Base-by-base conservation (phyloP, 2,113 vertebrate genomes). In the Plecotus auritus region DNA sequence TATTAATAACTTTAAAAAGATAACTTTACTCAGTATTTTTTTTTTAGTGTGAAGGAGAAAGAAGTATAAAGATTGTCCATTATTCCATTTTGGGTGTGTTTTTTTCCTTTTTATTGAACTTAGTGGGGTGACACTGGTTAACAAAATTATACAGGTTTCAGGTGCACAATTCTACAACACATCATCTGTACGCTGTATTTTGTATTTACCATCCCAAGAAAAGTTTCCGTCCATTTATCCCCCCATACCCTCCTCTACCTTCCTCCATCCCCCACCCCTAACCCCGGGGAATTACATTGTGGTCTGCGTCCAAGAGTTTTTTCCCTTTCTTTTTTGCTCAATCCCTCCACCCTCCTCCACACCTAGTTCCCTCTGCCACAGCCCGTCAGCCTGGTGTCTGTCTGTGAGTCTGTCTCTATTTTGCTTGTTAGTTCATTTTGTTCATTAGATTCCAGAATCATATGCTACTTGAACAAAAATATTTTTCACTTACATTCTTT, bases 401-500 rank as follows among this genome's bases (percentile, higher is more conserved):
- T 64, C 61, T 66, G 28, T 32, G 30, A 67, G 32, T 67, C 14
- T 66, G 64, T 66, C 64, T 16, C 61, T 66, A n/a, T 67, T 67
- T 67, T 17, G 64, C 64, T 67, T 67, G 32, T 67, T 67, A 67
- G 32, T 67, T n/a, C 64, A 67, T 67, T 67, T n/a, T 67, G 32
- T 67, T 67, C 64, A 67, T 67, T 67, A 67, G 64, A 8, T 67
- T n/a, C 30, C 30, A 67, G 32, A 67, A 67, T 67, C 64, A n/a
- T n/a, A n/a, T n/a, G 64, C 14, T 67, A 67, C 32, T 67, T 67
- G 42, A 90, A 88, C 54, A 92, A 90, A 90, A 95, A 47, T 83
- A 64, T 22, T 83, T 23, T 85, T 85, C 16, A 61, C 22, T 28
- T 77, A 69, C 5, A 69, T 35, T 28, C 40, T 88, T 42, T 67